phyloP scores from a whole-genome alignment of 1,140 invertebrate genomes.

The Bombus turneri region DNA sequence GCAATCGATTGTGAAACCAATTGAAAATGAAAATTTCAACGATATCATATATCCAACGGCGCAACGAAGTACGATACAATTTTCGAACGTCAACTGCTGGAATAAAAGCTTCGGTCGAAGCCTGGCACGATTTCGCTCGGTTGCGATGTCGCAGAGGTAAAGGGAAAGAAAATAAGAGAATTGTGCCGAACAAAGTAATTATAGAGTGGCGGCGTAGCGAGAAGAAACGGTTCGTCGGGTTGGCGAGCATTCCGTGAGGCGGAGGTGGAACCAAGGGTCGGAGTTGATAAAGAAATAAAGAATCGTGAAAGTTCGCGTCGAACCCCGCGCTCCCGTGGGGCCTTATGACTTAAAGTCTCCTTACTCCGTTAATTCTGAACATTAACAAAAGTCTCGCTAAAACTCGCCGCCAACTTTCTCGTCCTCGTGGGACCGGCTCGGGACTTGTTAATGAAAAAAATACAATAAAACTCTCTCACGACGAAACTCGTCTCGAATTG shows the following conservation, averaged over 20 bases:
- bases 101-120: neutral
- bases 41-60: too few relatives aligned
- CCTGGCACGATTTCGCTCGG: too few relatives aligned
- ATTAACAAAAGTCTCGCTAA: conserved; percentile 83
- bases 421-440: conserved; percentile 69
- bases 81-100: neutral
- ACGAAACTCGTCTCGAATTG: conserved; percentile 66
- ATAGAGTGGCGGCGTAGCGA: conserved; percentile 61
- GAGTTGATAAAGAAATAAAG: conserved; percentile 83
- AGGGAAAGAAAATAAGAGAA: conserved; percentile 65
- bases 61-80: neutral
- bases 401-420: conserved; percentile 78
- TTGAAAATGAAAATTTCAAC: neutral
- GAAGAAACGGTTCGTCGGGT: conserved; percentile 68
- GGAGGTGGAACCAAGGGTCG: conserved; percentile 66
- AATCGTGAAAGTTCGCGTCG: conserved; percentile 81
- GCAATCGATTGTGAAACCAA: neutral
- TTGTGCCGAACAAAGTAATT: conserved; percentile 73
- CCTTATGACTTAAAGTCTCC: conserved; percentile 83
- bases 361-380: conserved; percentile 83
- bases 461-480: conserved; percentile 77
- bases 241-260: conserved; percentile 61
- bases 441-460: conserved; percentile 82
- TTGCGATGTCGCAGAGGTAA: conserved; percentile 25
- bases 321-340: conserved; percentile 77